Base-by-base conservation (phyloP, 2,888 invertebrate species). In the Alitta virens region DNA sequence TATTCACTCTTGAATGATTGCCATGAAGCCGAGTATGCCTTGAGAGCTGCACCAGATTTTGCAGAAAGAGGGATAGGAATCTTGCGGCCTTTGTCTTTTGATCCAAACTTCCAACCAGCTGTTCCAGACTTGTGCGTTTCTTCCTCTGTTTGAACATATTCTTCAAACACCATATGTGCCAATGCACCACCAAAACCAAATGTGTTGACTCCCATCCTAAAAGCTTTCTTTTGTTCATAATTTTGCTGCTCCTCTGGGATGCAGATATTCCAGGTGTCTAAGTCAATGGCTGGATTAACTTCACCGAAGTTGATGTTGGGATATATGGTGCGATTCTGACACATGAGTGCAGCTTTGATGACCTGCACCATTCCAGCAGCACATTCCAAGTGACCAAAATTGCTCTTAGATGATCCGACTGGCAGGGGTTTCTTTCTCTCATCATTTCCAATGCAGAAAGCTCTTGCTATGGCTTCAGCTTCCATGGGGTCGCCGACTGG, bases 401-500 rank as follows among this genome's bases (percentile, higher is more conserved):
- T 59, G 25, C 56, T 55, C 52, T 67, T 67, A 14, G 61, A 59
- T 14, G 67, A 67, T 16, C 56, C 56, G 14, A 67, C 42, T 3
- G 50, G 26, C 25, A 65, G 49, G 7, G 62, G 62, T 18, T 42
- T 56, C 42, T 56, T 56, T 21, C 43, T 60, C 38, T 50, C 40
- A n/a, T 26, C 23, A 43, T 56, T 43, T 12, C 43, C 56, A 2
- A 40, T 38, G n/a, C 53, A 56, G 50, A 62, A 61, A 5, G 63
- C 14, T 69, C 70, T 51, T 72, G 74, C 54, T 70, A 68, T 42
- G 21, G 63, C 68, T 12, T 52, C 62, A 21, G 65, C 58, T 56
- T 79, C 79, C 7, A 80, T 73, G 5, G 79, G 77, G 60, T 79
- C 79, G 9, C 79, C 79, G 2, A 78, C 67, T 12, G 72, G 68